Base-by-base conservation (phyloP, 2,888 invertebrate genomes). In the Hypsopygia costalis region DNA sequence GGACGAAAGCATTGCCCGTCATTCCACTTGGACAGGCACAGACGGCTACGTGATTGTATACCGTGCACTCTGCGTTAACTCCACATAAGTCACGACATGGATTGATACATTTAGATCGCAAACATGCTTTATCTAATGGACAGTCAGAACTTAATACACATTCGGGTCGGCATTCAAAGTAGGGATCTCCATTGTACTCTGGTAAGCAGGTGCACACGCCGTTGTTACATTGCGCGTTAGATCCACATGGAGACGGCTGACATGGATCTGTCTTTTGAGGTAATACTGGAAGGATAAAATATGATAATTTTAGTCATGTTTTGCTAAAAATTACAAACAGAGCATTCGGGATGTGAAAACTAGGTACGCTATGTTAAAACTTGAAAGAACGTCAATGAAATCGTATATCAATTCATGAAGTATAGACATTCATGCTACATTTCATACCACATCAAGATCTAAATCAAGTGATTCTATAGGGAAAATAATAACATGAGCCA, bases 21-120 rank as follows among this genome's bases (percentile, higher is more conserved):
- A 89, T 92, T 32, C 91, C 92, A 38, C 73, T 66, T 21, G 89
- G 90, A 65, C 94, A 94, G 43, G 90, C 90, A 54, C 92, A 92
- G 62, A 91, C 83, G 20, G 91, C 90, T 33, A 91, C 82, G 48
- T 92, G 96, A 62, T 95, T 95, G 39, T 94, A 91, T 9, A 94
- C 94, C 59, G 93, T 92, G 65, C 96, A 96, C 41, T 93, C 88
- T 1, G 96, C 94, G 64, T 93, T 93, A 37, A 90, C 79, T 6
- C 95, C 96, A 66, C 96, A 97, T 58, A 93, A 93, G 48, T 94
- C 94, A n/a, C 92, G 91, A 58, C 97, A 97, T 3, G 97, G 96
- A 78, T 97, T 92, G n/a, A 91, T 80, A 66, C 97, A 97, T 79
- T 95, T 95, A 43, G 93, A 93, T 46, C 92, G 91, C 25, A 94